phyloP scores from a whole-genome alignment of 2,113 vertebrate genomes.

The Chloebia gouldiae region DNA sequence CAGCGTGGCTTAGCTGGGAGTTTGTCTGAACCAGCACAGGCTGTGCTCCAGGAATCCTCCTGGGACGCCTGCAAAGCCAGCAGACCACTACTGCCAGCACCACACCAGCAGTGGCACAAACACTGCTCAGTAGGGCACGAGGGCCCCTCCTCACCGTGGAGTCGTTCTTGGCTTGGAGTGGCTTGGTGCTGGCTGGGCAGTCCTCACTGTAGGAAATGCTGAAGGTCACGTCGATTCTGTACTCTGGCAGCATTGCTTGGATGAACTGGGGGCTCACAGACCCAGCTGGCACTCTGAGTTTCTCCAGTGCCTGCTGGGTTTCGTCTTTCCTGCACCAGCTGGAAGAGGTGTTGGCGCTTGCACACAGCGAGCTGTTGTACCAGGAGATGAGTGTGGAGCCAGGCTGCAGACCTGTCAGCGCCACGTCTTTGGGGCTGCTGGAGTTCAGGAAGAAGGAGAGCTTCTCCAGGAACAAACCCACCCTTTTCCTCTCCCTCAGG shows the following conservation, averaged over 20 bases:
- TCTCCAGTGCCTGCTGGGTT: conserved; percentile 25
- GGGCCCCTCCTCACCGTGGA: not conserved
- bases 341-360: not conserved
- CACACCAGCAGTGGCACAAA: not conserved
- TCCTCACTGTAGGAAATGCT: not conserved
- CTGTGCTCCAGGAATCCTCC: not conserved
- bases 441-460: conserved; percentile 50
- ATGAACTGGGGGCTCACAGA: conserved; percentile 11
- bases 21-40: not conserved
- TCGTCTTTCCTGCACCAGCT: not conserved
- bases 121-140: not conserved
- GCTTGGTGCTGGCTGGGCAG: not conserved
- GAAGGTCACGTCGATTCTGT: conserved; percentile 19
- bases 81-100: not conserved
- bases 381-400: conserved; percentile 58
- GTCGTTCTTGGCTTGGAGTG: not conserved
- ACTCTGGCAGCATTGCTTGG: conserved; percentile 62
- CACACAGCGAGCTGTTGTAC: conserved; percentile 46
- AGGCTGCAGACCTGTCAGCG: conserved; percentile 2
- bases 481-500: conserved; percentile 25
- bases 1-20: not conserved
- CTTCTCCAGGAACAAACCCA: conserved; percentile 58
- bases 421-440: not conserved
- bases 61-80: not conserved
- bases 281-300: not conserved